Conservation (phyloP, 2,888 invertebrate species). For the Dryocosmus kuriphilus region DNA sequence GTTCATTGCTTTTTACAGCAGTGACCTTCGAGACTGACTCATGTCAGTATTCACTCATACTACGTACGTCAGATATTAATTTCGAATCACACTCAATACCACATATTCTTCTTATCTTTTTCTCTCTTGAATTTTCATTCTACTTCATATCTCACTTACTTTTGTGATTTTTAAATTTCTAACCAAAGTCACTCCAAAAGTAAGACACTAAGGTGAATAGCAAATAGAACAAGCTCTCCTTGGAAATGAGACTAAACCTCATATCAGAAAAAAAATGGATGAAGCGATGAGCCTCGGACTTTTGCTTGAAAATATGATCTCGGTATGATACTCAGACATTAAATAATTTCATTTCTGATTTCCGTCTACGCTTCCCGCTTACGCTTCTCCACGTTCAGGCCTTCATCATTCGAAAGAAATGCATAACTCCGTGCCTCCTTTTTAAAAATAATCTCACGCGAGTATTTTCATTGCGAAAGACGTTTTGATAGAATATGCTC, state of each 20-base stretch:
- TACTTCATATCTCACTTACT: neutral
- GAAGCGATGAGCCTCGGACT: neutral
- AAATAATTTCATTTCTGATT: neutral
- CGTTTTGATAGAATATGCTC: neutral
- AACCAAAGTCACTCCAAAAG: neutral
- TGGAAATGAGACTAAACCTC: neutral
- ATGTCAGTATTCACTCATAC: neutral
- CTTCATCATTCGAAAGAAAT: neutral
- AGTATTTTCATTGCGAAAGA: neutral
- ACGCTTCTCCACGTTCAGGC: neutral
- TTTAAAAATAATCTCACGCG: neutral
- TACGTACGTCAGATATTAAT: neutral
- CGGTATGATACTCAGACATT: neutral
- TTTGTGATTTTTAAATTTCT: neutral
- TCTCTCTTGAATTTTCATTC: neutral
- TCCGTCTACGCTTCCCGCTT: neutral
- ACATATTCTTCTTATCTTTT: neutral
- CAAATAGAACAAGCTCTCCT: conserved; percentile 7
- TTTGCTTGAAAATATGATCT: neutral
- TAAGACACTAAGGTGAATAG: neutral
- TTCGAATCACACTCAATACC: neutral
- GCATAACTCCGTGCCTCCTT: neutral
- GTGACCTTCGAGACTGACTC: neutral
- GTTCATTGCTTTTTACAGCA: neutral
- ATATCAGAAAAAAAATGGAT: neutral